Evolutionary conservation across 2,797 vertebrate genomes (phyloP), one percentile per base, ranked within the genome.

Genomic region (Channallabes apus): DNA sequence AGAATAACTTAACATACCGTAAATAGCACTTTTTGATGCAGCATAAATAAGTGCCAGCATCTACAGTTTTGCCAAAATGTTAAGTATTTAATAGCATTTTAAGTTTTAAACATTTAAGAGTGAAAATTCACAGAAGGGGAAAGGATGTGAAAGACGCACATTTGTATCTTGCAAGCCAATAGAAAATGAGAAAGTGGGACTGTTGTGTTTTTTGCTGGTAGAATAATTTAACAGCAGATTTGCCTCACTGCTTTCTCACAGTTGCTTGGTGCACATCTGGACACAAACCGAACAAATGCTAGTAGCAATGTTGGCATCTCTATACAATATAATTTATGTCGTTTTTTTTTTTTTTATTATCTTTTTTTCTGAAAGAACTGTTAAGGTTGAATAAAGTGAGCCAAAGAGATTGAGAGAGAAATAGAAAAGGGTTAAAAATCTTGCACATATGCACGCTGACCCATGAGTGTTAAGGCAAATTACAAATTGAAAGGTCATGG

Each of bases 401-500:
- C 17, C 51, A 32, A 27, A 76, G 56, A 24, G 24, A 18, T 17
- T 18, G n/a, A 35, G 32, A 20, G 12, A 61, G 81, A 72, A 22
- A 41, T 5, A 64, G 24, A 12, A 65, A 27, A 12, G n/a, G 3
- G 62, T 68, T 35, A 67, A 51, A 41, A 24, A n/a, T 22, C 22
- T 18, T 38, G n/a, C 15, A 72, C 22, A 64, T 64, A 72, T 77
- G 20, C 72, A 86, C 51, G 7, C 64, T 68, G 75, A 84, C 51
- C 38, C 29, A 38, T 67, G 82, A 69, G 65, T 32, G 27, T 71
- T 20, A 61, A 38, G 22, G 56, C 62, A 86, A 82, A 82, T 76
- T 71, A 38, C 65, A 38, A 77, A 82, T 59, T 84, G 56, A 62
- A 38, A 68, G 77, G 80, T 86, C 38, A 86, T 79, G 35, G 46